These are phyloP conservation scores for Calycopis cecrops DNA, from an alignment of 1,140 invertebrate genomes.

Conservation along the genomic window DNA sequence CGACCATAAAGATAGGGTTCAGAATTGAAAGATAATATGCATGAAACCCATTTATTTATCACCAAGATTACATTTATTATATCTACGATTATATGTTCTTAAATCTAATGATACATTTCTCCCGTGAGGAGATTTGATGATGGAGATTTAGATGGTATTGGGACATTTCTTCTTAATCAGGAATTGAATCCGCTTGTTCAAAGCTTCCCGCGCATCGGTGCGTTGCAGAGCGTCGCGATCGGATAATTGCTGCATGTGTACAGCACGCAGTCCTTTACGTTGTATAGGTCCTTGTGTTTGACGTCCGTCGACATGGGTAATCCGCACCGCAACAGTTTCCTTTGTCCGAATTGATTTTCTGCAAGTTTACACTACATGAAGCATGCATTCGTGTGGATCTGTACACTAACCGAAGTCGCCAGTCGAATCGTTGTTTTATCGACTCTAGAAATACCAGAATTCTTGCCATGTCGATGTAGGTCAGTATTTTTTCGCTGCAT, in stretches of 20 bases:
- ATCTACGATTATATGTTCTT: too few species aligned
- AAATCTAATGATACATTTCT: too few species aligned
- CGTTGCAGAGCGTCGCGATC: conserved; percentile 5
- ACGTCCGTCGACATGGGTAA: conserved; percentile 26
- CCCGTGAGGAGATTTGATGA: too few species aligned
- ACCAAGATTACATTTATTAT: too few species aligned
- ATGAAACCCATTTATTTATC: too few species aligned
- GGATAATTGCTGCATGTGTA: conserved; percentile 24
- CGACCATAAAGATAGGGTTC: too few species aligned
- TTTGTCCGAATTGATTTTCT: conserved; percentile 32
- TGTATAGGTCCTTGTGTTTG: too few species aligned
- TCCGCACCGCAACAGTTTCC: conserved; percentile 30
- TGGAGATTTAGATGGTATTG: too few species aligned
- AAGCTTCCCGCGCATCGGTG: conserved; percentile 1
- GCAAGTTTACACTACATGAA: conserved; percentile 31
- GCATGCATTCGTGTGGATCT: conserved; percentile 25
- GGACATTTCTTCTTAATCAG: too few species aligned
- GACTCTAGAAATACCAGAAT: conserved; percentile 39
- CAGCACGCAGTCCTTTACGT: conserved; percentile 22
- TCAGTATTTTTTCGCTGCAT: conserved; percentile 20
- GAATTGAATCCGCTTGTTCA: conserved; percentile 1
- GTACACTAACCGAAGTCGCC: conserved; percentile 17
- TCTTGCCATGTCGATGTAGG: conserved; percentile 24
- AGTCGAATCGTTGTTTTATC: conserved; percentile 28
- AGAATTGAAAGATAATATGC: too few species aligned